phyloP scores from a whole-genome alignment of 2,797 vertebrate species.

The Salmo trutta region DNA sequence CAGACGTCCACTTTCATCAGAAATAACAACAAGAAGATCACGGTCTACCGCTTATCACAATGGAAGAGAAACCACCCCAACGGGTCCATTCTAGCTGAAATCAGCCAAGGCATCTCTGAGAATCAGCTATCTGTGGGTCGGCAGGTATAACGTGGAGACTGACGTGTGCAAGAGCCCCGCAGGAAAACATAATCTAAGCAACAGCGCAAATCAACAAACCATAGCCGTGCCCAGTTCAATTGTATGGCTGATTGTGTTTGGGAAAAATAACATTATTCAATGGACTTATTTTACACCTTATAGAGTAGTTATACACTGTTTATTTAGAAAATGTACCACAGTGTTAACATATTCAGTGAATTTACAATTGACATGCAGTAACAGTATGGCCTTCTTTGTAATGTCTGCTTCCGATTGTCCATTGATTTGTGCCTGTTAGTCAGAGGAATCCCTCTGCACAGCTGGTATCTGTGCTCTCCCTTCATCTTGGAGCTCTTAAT shows the following conservation, averaged over 20 bases:
- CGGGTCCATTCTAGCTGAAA: not conserved
- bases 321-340: not conserved
- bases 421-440: not conserved
- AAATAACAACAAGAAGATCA: not conserved
- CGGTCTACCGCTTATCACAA: not conserved
- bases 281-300: not conserved
- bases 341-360: not conserved
- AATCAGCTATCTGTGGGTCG: slow-evolving; percentile 1
- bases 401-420: no score
- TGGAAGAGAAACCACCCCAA: not conserved
- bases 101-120: not conserved
- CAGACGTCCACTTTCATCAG: slow-evolving; percentile 2
- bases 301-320: no score
- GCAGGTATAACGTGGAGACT: not conserved
- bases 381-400: not conserved
- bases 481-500: slow-evolving; percentile 6
- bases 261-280: not conserved
- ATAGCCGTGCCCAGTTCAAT: not conserved
- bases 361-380: not conserved
- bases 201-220: not conserved
- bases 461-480: not conserved
- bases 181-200: not conserved
- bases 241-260: not conserved
- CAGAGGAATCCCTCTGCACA: not conserved
- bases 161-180: not conserved